Base-by-base conservation (phyloP, 1,140 invertebrate species). In the Drosophila oshimai region DNA sequence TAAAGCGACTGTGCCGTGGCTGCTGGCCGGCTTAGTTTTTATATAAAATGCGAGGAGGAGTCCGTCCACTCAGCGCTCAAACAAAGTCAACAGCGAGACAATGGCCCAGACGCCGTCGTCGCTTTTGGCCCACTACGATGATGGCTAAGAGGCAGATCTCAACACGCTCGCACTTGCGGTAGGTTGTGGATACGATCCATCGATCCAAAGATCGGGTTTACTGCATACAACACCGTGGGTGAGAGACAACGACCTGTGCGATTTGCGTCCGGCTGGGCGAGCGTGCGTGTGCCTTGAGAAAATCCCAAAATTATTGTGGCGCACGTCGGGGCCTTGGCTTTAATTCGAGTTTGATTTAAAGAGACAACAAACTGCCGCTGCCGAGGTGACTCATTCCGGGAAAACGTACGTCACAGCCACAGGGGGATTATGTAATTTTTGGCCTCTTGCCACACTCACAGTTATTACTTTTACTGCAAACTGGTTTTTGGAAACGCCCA, bases 391-490 rank as follows among this genome's bases (percentile, higher is more conserved):
- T 72, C 68, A 72, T 72, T 37, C 50, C 39, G 75, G 80, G 81
- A 76, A 84, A 87, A 76, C 57, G 81, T 86, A 86, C 81, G 80
- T 86, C 80, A 84, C 81, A 74, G 54, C 39, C 61, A 13, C 34
- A 22, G 18, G 39, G 47, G 51, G 33, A 80, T 86, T 86, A 86
- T 87, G 81, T 69, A 86, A 86, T 34, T 46, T 37, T 46, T 42
- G 36, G 15, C 44, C 53, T 36, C 34, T 65, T 65, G 62, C 62
- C 62, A 37, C 80, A 80, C 31, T 68, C 72, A 55, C 61, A 57
- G 64, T 87, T 73, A 87, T 80, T 78, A 87, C 81, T 87, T 87
- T 86, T 84, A 86, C 80, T 86, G 57, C 57, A 55, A 83, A 86
- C 80, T 62, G 81, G 80, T 81, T 86, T 80, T 80, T 42, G 58